phyloP scores from a whole-genome alignment of 2,888 invertebrate genomes.

The Mesorhabditis sp. region DNA sequence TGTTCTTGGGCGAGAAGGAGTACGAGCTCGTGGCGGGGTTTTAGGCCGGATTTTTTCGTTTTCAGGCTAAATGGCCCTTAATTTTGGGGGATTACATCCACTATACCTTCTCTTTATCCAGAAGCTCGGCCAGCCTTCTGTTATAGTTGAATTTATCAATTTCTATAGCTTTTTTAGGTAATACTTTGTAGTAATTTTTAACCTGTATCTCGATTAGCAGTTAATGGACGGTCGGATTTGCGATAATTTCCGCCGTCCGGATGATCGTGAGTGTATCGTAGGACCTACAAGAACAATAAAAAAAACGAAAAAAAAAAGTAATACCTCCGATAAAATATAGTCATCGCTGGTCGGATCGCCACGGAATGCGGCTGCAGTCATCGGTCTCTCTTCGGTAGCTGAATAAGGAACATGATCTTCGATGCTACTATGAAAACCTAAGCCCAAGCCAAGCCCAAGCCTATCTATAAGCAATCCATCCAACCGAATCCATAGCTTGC shows the following conservation, averaged over 20 bases:
- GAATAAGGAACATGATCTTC: no score
- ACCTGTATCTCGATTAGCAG: neutral
- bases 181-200: no score
- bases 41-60: no score
- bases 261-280: neutral
- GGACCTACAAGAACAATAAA: neutral
- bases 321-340: neutral
- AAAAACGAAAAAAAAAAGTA: neutral
- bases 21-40: no score
- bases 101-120: no score
- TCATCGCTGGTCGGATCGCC: conserved; percentile 2
- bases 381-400: no score
- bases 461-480: neutral
- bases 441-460: no score
- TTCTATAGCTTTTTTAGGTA: no score
- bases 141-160: neutral
- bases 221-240: neutral
- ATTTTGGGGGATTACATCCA: no score
- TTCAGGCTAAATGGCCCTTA: no score
- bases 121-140: neutral
- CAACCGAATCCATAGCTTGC: neutral
- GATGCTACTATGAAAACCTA: no score
- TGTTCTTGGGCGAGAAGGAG: no score
- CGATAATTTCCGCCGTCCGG: conserved; percentile 1
- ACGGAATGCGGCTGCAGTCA: neutral